Evolutionary conservation across 2,113 vertebrate species (phyloP).

Genomic region (Scomber japonicus): DNA sequence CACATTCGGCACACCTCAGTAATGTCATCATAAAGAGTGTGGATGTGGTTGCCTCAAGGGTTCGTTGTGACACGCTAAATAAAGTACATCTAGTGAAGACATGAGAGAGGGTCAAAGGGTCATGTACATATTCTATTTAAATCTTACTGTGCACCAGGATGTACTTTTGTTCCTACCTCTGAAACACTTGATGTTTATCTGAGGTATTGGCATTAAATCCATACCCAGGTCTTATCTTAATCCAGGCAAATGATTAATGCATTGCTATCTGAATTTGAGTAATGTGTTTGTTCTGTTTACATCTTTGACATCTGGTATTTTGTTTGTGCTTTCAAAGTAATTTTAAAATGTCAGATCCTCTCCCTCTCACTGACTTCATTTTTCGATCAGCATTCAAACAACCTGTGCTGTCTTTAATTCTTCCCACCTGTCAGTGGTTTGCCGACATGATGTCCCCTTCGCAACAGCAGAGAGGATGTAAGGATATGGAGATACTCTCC

Average conservation of each 20-base stretch:
- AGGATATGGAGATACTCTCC: constrained; percentile 52
- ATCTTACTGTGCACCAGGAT: neutral
- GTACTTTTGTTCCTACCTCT: neutral
- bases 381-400: neutral
- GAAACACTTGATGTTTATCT: neutral
- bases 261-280: neutral
- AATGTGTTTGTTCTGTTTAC: neutral
- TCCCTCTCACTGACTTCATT: constrained; percentile 3
- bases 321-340: constrained; percentile 7
- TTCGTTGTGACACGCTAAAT: constrained; percentile 7
- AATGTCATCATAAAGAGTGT: constrained; percentile 43
- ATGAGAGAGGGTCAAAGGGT: constrained; percentile 47
- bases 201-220: neutral
- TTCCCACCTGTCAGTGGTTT: constrained; percentile 38
- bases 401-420: constrained; percentile 33
- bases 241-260: neutral
- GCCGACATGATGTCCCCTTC: constrained; percentile 27
- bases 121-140: neutral
- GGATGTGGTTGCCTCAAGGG: constrained; percentile 24
- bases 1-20: constrained; percentile 35
- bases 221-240: neutral
- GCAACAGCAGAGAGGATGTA: constrained; percentile 32
- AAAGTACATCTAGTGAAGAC: constrained; percentile 33
- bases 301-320: constrained; percentile 12
- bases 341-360: constrained; percentile 29